These are phyloP conservation scores for Atta texana DNA, from an alignment of 1,140 invertebrate genomes.

Conservation along the genomic window DNA sequence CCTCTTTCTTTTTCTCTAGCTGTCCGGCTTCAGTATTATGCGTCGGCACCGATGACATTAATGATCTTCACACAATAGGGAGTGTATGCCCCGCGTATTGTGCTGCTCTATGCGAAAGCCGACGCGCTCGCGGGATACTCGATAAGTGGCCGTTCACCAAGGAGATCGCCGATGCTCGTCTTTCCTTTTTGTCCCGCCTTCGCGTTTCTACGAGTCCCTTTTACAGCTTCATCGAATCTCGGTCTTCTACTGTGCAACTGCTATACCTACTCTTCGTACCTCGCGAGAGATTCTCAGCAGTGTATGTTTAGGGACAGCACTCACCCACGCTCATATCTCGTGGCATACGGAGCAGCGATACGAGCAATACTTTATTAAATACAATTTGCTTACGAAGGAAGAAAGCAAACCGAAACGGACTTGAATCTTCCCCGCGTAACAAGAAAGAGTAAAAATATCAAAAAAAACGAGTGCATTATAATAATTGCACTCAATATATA, in stretches of 20 bases:
- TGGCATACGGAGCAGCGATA: slow-evolving; percentile 16
- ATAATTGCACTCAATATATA: too few relatives aligned
- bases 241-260: neutral
- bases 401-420: neutral
- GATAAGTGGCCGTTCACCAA: slow-evolving; percentile 50
- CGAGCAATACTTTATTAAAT: neutral
- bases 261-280: neutral
- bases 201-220: slow-evolving; percentile 65
- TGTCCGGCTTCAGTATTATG: slow-evolving; percentile 15
- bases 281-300: neutral
- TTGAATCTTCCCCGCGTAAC: neutral
- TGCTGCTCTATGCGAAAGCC: slow-evolving; percentile 29
- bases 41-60: slow-evolving; percentile 45
- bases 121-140: neutral
- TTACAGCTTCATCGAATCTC: slow-evolving; percentile 67
- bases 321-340: slow-evolving; percentile 9
- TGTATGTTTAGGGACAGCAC: slow-evolving; percentile 7
- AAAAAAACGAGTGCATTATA: neutral
- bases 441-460: neutral
- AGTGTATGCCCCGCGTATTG: slow-evolving; percentile 21
- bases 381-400: neutral
- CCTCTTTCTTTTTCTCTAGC: neutral
- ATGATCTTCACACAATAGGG: slow-evolving; percentile 54
- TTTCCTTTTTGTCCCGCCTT: slow-evolving; percentile 22
- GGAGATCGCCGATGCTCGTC: slow-evolving; percentile 19